Evolutionary conservation across 2,797 vertebrate species (phyloP).

Genomic region (Eptatretus atami): DNA sequence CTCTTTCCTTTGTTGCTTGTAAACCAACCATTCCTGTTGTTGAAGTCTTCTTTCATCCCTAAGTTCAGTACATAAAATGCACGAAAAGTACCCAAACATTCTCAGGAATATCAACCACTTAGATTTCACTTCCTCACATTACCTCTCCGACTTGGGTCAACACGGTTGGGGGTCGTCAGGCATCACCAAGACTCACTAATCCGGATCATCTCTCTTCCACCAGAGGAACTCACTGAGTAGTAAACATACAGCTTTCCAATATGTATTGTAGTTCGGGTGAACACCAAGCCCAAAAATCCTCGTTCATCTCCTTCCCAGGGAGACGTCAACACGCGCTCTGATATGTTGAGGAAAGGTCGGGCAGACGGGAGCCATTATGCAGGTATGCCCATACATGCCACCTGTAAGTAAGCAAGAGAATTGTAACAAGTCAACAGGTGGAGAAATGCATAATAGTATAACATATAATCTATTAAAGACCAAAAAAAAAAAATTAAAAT

Average conservation of each 20-base stretch:
- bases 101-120: too few species aligned
- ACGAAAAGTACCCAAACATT: too few species aligned
- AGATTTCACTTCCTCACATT: conserved; percentile 9
- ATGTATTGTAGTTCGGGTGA: conserved; percentile 51
- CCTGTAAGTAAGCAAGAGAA: not conserved
- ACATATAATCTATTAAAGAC: too few species aligned
- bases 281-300: conserved; percentile 52
- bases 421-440: not conserved
- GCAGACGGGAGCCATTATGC: conserved; percentile 25
- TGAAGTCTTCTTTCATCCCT: too few species aligned
- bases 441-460: too few species aligned
- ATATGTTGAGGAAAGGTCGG: conserved; percentile 57
- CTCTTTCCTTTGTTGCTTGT: too few species aligned
- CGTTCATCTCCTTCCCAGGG: conserved; percentile 84
- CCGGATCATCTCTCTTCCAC: conserved; percentile 40
- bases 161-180: conserved; percentile 35
- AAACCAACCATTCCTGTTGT: too few species aligned
- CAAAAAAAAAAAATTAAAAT: too few species aligned
- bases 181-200: conserved; percentile 63
- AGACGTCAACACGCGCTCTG: conserved; percentile 42
- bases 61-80: too few species aligned
- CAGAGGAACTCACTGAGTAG: conserved; percentile 43
- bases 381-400: conserved; percentile 83
- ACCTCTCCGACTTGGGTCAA: conserved; percentile 72
- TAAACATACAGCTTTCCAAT: conserved; percentile 60